Evolutionary conservation across 2,797 vertebrate species (phyloP), one percentile per base, ranked within the genome.

Genomic region (Sebastolobus altivelis): DNA sequence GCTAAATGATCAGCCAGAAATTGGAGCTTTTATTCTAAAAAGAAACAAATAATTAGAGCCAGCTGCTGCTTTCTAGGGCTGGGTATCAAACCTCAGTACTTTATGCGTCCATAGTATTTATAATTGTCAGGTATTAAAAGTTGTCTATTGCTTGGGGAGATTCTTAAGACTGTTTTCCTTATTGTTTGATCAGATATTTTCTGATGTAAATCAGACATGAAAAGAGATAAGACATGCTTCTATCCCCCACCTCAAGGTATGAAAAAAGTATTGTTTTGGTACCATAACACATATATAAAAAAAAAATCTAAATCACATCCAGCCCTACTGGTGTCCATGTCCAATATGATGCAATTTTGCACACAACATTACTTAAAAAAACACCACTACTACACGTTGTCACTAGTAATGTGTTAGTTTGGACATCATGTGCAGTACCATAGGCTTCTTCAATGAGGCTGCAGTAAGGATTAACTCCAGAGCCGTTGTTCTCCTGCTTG

Each of bases 391-490:
- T 20, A 14, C 20, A 46, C 6, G 14, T 62, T 46, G 25, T 31
- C 40, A 3, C 29, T 68, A 29, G 56, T 0, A 14, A 11, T 35
- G 13, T 8, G 18, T 59, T 13, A 38, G n/a, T 3, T 27, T 76
- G 35, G 20, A 10, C 31, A 20, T 54, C 4, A 31, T 89, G 60
- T 84, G 8, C 8, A 3, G 38, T 92, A 99, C 99, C 99, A 22
- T 99, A 99, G 9, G 98, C 98, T 94, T 99, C 99, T 90, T 99
- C 99, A 0, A 99, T 99, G 55, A 99, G 97, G 92, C 97, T 96
- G 89, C 98, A 99, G 95, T 99, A 99, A 1, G 98, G 98, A 87
- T 99, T 99, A 69, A 98, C 94, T 20, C 98, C 98, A 0, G 93
- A 94, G 89, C 96, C 97, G 1, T 88, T 96, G 89, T 92, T 94